phyloP scores from a whole-genome alignment of 2,113 vertebrate genomes.

The Neolamprologus fasciatus region DNA sequence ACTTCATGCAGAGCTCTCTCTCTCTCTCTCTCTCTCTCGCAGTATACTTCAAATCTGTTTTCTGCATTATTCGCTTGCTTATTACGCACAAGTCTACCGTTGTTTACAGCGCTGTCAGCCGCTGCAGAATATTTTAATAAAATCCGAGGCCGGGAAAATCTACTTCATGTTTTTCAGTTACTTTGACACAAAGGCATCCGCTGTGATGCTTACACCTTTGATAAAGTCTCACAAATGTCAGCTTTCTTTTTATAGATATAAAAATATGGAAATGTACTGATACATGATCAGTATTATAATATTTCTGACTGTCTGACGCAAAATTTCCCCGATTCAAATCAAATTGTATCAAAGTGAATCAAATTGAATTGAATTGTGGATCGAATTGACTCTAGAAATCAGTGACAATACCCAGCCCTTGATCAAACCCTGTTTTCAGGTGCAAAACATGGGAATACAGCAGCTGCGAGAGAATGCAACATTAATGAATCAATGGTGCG shows the following conservation, averaged over 20 bases:
- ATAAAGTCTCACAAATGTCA: not conserved
- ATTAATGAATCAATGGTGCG: not conserved
- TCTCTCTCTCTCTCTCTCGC: not conserved
- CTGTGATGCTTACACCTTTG: not conserved
- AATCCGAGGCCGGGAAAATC: not conserved
- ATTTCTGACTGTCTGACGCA: not conserved
- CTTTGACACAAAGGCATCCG: not conserved
- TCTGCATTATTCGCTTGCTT: not conserved
- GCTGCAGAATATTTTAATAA: not conserved
- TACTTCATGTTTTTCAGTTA: not conserved
- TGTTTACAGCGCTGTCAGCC: not conserved
- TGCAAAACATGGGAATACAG: not conserved
- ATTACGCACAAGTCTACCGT: not conserved
- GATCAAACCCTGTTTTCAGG: not conserved
- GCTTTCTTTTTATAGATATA: not conserved
- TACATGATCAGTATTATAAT: not conserved
- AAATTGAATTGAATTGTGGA: no score
- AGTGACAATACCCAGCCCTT: not conserved
- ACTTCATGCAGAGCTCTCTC: not conserved
- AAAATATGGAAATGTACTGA: not conserved
- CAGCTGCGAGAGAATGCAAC: not conserved
- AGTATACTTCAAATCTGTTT: not conserved
- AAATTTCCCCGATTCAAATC: not conserved
- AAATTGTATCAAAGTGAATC: no score
- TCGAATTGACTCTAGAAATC: not conserved